Evolutionary conservation across 1,140 invertebrate genomes (phyloP), one percentile per base, ranked within the genome.

Genomic region (Lerema accius): DNA sequence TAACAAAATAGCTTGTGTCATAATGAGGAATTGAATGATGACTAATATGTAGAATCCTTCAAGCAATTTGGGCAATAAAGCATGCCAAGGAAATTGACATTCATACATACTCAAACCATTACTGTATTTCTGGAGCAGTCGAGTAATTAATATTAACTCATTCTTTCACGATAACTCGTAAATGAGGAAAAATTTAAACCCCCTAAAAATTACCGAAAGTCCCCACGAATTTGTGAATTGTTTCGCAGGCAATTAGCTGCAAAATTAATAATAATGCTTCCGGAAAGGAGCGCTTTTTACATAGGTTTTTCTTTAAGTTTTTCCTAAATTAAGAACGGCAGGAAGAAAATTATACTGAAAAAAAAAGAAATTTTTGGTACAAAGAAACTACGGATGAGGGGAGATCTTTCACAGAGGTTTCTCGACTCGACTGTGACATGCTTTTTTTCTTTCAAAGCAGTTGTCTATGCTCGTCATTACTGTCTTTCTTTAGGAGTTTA

Each of bases 221-320:
- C 23, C 19, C 7, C 16, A n/a, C 50, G 13, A 39, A 39, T 53
- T 53, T 23, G 23, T 43, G 43, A 42, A 56, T 17, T 43, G 51
- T 56, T 56, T 56, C 39, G 4, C 39, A 28, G 39, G 40, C 51
- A 43, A 56, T 56, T 56, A 56, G 51, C 42, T 43, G 13, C 39
- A 11, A 32, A 56, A 56, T 56, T 43, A 56, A 28, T 56, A 43
- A 43, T 43, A 56, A 56, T 43, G 37, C 19, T 5, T n/a, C 39
- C 51, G 51, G 23, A 49, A 32, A 49, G n/a, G 37, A 28, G 39
- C 19, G 14, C 16, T 56, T 43, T 56, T 56, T 56, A 32, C 39
- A 43, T 15, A 35, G n/a, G 51, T n/a, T 26, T 42, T 56, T 43
- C 39, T n/a, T 32, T 19, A 17, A 56, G 17, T 56, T 56, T 53